Conservation (phyloP, 1,140 invertebrate genomes). For the Drosophila watanabei region DNA sequence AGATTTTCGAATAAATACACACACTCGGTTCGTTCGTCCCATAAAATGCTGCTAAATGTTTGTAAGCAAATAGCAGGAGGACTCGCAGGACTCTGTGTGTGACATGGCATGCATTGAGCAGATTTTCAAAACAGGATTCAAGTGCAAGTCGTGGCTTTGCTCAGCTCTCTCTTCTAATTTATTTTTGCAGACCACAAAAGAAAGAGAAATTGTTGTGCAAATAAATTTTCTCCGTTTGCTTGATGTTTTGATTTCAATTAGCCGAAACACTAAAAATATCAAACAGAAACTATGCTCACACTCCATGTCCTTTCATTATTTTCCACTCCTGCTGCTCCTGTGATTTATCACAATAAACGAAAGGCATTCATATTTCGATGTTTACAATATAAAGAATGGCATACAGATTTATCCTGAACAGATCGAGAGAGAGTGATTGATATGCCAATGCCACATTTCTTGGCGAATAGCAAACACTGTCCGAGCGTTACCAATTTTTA, state of each 20-base stretch:
- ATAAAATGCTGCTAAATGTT: slow-evolving; percentile 78
- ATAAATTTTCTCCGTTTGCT: slow-evolving; percentile 44
- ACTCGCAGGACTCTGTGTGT: slow-evolving; percentile 19
- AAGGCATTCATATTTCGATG: slow-evolving; percentile 33
- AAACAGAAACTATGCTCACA: slow-evolving; percentile 25
- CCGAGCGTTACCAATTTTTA: slow-evolving; percentile 34
- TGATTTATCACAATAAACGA: slow-evolving; percentile 84
- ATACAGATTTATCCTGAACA: slow-evolving; percentile 64
- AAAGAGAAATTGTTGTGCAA: slow-evolving; percentile 63
- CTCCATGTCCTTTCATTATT: slow-evolving; percentile 12
- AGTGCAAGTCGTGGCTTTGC: slow-evolving; percentile 37
- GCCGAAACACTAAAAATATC: slow-evolving; percentile 77
- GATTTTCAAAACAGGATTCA: slow-evolving; percentile 25
- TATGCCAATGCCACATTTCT: slow-evolving; percentile 60
- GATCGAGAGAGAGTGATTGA: slow-evolving; percentile 67
- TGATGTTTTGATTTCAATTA: slow-evolving; percentile 79
- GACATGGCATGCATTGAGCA: slow-evolving; percentile 47
- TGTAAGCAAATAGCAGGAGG: slow-evolving; percentile 68
- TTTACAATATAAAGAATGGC: slow-evolving; percentile 76
- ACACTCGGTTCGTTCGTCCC: slow-evolving; percentile 12
- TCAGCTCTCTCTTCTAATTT: slow-evolving; percentile 2
- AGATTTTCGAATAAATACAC: slow-evolving; percentile 28
- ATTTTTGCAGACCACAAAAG: slow-evolving; percentile 4
- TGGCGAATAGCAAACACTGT: slow-evolving; percentile 45
- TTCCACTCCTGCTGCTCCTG: slow-evolving; percentile 1